Evolutionary conservation across 2,797 vertebrate genomes (phyloP), one percentile per base, ranked within the genome.

Genomic region (Gorsachius magnificus): DNA sequence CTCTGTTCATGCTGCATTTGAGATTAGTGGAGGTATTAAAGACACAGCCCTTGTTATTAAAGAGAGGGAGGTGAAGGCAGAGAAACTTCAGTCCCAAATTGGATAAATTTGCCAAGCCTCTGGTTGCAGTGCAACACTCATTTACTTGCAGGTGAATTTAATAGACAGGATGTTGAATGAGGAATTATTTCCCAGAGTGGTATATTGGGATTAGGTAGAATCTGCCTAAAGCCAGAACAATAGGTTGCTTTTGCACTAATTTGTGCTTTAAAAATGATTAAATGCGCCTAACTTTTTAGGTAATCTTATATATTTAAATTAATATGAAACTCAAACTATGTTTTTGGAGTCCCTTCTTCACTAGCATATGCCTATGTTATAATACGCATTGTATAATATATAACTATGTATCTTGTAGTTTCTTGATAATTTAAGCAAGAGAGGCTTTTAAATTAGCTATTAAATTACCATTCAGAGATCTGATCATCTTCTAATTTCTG

Each of bases 401-500:
- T 51, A 87, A 83, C 71, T 77, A 25, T 43, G 64, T 45, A 74
- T 93, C 93, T 95, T 95, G 82, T 94, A 83, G 76, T 92, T 97
- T 92, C 91, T 63, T 78, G 90, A 74, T 91, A 92, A 95, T 96
- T 97, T 96, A 89, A 95, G 76, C 8, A 81, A 93, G 80, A 86
- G 61, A 96, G 35, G 41, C 76, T 91, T 96, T 96, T 91, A 92
- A 94, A 94, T 96, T 95, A 96, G 96, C 89, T 95, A 95, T 96
- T 96, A 96, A 97, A 96, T 95, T 97, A 96, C 92, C 71, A 96
- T 94, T 96, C 91, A 91, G 89, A 96, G 69, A 92, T 96, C 77
- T 96, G 95, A 97, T 97, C 93, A 91, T 96, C 88, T 92, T 94
- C 91, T 95, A 91, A 96, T 96, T 97, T 96, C 94, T 0, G 10